These are phyloP conservation scores for Eufriesea mexicana DNA, from an alignment of 1,140 invertebrate genomes.

Conservation along the genomic window DNA sequence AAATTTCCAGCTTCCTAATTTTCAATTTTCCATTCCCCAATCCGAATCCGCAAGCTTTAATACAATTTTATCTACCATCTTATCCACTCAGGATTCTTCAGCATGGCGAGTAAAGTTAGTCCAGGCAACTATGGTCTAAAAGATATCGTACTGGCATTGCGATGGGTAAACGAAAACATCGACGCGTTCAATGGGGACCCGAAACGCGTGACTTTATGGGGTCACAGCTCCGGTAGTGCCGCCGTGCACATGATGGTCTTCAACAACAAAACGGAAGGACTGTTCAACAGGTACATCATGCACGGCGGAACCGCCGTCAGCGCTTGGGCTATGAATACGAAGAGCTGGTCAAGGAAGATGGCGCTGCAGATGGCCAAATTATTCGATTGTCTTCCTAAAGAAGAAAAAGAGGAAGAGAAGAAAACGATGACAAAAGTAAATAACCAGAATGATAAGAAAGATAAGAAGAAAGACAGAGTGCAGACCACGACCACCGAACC, in stretches of 20 bases:
- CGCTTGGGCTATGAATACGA: slow-evolving; percentile 65
- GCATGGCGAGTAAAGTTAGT: slow-evolving; percentile 64
- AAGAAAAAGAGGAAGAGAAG: background rate
- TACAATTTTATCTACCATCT: background rate
- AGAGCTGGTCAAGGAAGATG: slow-evolving; percentile 31
- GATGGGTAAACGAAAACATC: slow-evolving; percentile 84
- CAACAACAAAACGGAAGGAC: slow-evolving; percentile 77
- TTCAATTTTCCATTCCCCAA: background rate
- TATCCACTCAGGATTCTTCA: slow-evolving; percentile 73
- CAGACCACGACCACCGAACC: background rate
- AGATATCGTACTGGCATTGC: slow-evolving; percentile 78
- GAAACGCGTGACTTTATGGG: slow-evolving; percentile 79
- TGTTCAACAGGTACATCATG: slow-evolving; percentile 83
- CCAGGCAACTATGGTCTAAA: slow-evolving; percentile 78
- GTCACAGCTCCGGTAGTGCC: slow-evolving; percentile 80
- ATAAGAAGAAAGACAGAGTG: no score
- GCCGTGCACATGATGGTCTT: slow-evolving; percentile 76
- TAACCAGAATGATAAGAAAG: background rate
- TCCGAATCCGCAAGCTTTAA: background rate
- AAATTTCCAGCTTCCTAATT: no score
- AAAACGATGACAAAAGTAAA: no score
- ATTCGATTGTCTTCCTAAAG: slow-evolving; percentile 44
- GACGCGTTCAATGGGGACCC: slow-evolving; percentile 83
- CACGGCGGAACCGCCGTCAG: slow-evolving; percentile 83
- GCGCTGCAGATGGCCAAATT: slow-evolving; percentile 53